Base-by-base conservation (phyloP, 1,140 invertebrate species). In the Elymnias hypermnestra region DNA sequence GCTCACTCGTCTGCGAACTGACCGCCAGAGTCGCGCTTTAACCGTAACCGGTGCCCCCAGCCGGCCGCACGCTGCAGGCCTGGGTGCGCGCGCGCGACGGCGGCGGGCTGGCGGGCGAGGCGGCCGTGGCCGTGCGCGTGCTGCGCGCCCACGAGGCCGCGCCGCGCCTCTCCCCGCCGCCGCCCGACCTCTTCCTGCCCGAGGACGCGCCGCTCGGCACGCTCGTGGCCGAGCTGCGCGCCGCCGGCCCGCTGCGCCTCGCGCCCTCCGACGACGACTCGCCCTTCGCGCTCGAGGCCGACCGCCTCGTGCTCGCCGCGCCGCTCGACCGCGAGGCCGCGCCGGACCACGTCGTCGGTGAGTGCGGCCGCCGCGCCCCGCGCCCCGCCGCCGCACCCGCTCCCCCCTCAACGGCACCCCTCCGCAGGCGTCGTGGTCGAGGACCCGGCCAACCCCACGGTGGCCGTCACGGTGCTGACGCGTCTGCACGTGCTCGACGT, bases 51-150 rank as follows among this genome's bases (percentile, higher is more conserved):
- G 7, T 22, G 10, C 18, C 42, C 88, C 42, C 83, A 95, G 94
- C 91, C 72, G 92, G 92, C 59, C 89, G 94, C 85, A 88, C 93
- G 6, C 94, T 94, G 72, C 95, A 97, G 86, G 92, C 97, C 63
- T 98, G 97, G 86, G 91, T 98, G 15, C 90, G 94, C 39, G 96
- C 94, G 3, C 90, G 89, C 41, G 96, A 98, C 82, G 88, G 88
- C 57, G 94, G 95, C 12, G 84, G 87, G 15, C 91, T 90, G 4
- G 86, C 90, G 7, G 89, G 14, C 90, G 95, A 78, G 89, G 91
- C 19, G 92, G 92, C 95, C 8, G 90, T 97, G 10, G 91, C 92
- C 51, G 89, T 97, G 41, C 89, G 92, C 58, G 89, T 97, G 39
- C 93, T 95, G 86, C 89, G 89, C 23, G 71, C 90, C 0, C 87